Evolutionary conservation across 37 sponge, comb jelly and placozoan genomes (phyloP).

Genomic region (Agelas oroides): DNA sequence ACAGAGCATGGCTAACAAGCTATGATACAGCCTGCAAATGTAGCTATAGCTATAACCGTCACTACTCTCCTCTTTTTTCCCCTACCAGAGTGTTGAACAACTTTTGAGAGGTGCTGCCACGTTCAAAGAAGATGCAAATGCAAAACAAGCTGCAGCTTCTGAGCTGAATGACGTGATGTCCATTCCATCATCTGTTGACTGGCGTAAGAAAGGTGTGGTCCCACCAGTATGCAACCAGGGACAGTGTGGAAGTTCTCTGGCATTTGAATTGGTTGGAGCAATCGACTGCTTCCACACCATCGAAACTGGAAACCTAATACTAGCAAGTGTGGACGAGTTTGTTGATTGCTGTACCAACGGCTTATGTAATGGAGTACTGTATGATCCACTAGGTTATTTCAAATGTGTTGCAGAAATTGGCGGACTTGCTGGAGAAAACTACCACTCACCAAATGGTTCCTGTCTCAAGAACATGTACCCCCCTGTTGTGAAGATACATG

Average conservation of each 20-base stretch:
- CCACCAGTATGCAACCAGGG: slow-evolving; percentile 73
- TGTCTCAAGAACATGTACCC: slow-evolving; percentile 20
- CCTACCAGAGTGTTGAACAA: too few species aligned
- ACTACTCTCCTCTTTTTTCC: too few species aligned
- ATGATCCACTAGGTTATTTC: not conserved
- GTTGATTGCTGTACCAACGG: slow-evolving; percentile 57
- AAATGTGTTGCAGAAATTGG: slow-evolving; percentile 47
- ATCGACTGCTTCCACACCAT: slow-evolving; percentile 55
- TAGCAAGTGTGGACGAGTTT: slow-evolving; percentile 47
- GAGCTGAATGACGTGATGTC: not conserved
- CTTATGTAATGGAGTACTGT: slow-evolving; percentile 5
- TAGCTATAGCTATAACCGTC: too few species aligned
- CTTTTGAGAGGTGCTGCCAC: too few species aligned
- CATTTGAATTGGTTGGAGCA: slow-evolving; percentile 23
- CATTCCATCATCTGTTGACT: slow-evolving; percentile 58
- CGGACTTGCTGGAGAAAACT: slow-evolving; percentile 46
- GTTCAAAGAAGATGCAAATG: too few species aligned
- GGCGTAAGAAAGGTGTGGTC: slow-evolving; percentile 72
- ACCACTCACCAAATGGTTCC: slow-evolving; percentile 10
- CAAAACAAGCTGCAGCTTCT: not conserved
- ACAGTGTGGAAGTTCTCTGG: slow-evolving; percentile 7
- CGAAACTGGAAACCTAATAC: slow-evolving; percentile 45
- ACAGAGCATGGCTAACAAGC: too few species aligned
- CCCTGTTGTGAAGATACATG: slow-evolving; percentile 29
- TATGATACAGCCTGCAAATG: too few species aligned